Evolutionary conservation across 2,888 invertebrate species (phyloP), one percentile per base, ranked within the genome.

Genomic region (Drosophila pseudotakahashii): DNA sequence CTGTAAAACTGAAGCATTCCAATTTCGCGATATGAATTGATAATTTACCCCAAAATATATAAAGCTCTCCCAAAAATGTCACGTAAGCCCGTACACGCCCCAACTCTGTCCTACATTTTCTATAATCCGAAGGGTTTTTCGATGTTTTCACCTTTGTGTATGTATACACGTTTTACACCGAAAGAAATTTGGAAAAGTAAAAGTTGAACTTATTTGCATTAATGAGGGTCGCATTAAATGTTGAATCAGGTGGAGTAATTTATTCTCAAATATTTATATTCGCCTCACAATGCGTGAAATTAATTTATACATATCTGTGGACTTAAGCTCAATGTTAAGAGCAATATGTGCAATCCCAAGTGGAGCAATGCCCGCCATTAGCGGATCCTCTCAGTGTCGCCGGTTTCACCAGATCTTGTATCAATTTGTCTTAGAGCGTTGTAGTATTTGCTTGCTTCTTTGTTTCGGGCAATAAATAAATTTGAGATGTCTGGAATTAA

Each of bases 201-300:
- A 10, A 34, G 34, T 26, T 26, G 2, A 37, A 36, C 37, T 42
- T 57, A 30, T 53, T 69, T 53, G 59, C 67, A 50, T 67, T 48
- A 23, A 41, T 19, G 41, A 37, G 48, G 30, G 36, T 23, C 32
- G 26, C 44, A 47, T 26, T n/a, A 34, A 42, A 9, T 69, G 71
- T 69, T 69, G 58, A 59, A 59, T 32, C 69, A 69, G 69, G 53
- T 69, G 69, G 53, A 47, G 42, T 42, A 47, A 34, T 53, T 53
- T 47, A 10, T 14, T 34, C 32, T 45, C 34, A 63, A 64, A 63
- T 53, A 64, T 52, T 66, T 66, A 30, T 66, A 53, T 39, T 66
- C 34, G 10, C 14, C n/a, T 5, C n/a, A 44, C 69, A 69, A 53
- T 53, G 59, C 52, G 19, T 53, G 37, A 59, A 70, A 70, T 69